Base-by-base conservation (phyloP, 1,140 invertebrate species). In the Macrotrachela quadricornifera region DNA sequence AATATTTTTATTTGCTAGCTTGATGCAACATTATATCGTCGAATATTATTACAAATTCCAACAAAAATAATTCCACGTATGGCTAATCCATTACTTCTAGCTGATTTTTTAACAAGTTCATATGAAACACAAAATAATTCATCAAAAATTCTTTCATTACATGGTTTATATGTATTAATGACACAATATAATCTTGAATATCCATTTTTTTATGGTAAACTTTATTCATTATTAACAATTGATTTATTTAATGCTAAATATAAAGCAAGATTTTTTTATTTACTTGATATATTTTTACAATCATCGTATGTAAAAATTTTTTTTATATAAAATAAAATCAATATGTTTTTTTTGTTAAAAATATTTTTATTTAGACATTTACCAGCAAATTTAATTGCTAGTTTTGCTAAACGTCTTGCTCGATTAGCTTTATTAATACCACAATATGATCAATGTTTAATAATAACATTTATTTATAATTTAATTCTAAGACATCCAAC, bases 161-260 rank as follows among this genome's bases (percentile, higher is more conserved):
- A 91, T 68, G 87, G 86, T 11, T 77, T 95, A 14, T 87, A 90
- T 63, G 77, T 80, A 41, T 71, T 96, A 40, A 86, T 94, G 55
- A 79, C 82, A 49, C 80, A 82, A 57, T 80, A 90, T 64, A 91
- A 94, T 70, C 21, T 30, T 30, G 83, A 91, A 64, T 92, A 91
- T 70, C 87, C 88, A 6, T 80, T 91, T 67, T 86, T 96, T 62
- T 96, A 87, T 66, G 77, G 77, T 46, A 87, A 92, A 63, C 71
- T 96, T 8, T 96, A 95, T 70, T 79, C 80, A 0, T 79, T 95
- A 76, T 81, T 91, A 60, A 79, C 83, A 60, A 81, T 83, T 0
- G 79, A 80, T 58, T 80, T 94, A 56, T 85, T 94, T 63, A 79
- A 83, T 62, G 84, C 81, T 10, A 85, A 85, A 61, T 90, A 86